Conservation (phyloP, 2,113 vertebrate species). For the Antechinus flavipes region DNA sequence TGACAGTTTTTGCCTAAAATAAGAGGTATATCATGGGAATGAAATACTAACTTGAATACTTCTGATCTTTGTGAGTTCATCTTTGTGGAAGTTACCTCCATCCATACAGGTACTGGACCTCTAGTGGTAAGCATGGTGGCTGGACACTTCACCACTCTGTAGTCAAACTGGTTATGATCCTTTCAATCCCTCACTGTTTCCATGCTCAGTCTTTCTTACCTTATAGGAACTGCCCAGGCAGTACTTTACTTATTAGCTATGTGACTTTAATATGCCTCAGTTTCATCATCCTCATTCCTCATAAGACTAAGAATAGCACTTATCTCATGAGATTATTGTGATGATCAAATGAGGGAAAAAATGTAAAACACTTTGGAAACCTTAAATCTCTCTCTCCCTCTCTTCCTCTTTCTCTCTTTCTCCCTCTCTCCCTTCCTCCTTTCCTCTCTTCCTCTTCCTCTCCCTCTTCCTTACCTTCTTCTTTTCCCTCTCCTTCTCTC, state of each 20-base stretch:
- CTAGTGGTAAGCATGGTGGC: neutral
- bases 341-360: neutral
- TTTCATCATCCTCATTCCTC: neutral
- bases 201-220: neutral
- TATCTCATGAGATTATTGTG: neutral
- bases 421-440: too few relatives aligned
- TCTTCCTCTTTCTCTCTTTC: too few relatives aligned
- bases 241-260: neutral
- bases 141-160: neutral
- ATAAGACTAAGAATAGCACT: neutral
- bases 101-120: neutral
- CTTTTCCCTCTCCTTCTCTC: too few relatives aligned
- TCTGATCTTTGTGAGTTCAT: neutral
- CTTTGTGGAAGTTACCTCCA: neutral
- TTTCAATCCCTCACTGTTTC: neutral
- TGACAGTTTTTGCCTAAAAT: neutral
- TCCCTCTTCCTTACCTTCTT: too few relatives aligned
- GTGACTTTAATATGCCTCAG: neutral
- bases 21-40: neutral
- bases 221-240: neutral
- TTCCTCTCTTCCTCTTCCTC: too few relatives aligned
- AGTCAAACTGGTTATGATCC: neutral
- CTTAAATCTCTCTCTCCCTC: neutral
- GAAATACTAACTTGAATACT: neutral
- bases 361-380: neutral